A percentile compares a stretch with the other conserved stretches of the same genome.
phyloP scores from a whole-genome alignment of 2,888 invertebrate species.

The Euphydryas editha region DNA sequence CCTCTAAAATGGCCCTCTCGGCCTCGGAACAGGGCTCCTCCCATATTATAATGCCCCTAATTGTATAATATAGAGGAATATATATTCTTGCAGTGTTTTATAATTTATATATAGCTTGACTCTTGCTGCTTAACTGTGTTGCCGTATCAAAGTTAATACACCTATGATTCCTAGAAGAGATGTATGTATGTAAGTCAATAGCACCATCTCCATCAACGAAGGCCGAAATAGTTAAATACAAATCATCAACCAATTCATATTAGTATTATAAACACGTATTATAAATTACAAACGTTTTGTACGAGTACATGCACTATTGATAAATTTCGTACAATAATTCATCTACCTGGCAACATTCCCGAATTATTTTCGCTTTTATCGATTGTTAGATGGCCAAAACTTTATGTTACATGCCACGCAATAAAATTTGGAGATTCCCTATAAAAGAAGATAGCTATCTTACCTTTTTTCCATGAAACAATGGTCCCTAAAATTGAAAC shows the following conservation, averaged over 20 bases:
- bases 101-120: no score
- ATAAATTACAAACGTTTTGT: slow-evolving; percentile 1
- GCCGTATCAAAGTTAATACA: no score
- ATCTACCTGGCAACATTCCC: slow-evolving; percentile 31
- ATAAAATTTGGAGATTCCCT: slow-evolving; percentile 7
- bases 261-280: not conserved
- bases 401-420: slow-evolving; percentile 1
- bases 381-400: slow-evolving; percentile 11
- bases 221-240: not conserved
- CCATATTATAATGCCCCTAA: no score
- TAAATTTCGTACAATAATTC: slow-evolving; percentile 11
- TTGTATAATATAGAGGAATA: no score
- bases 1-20: no score
- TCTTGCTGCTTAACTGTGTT: no score
- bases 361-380: slow-evolving; percentile 23
- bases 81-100: no score
- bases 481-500: not conserved
- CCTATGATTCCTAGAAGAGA: no score
- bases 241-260: not conserved
- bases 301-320: not conserved
- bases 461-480: not conserved
- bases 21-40: no score
- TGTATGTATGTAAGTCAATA: no score
- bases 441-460: slow-evolving; percentile 3
- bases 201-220: not conserved